Base-by-base conservation (phyloP, 2,113 vertebrate genomes). In the Circaetus cinerascens region DNA sequence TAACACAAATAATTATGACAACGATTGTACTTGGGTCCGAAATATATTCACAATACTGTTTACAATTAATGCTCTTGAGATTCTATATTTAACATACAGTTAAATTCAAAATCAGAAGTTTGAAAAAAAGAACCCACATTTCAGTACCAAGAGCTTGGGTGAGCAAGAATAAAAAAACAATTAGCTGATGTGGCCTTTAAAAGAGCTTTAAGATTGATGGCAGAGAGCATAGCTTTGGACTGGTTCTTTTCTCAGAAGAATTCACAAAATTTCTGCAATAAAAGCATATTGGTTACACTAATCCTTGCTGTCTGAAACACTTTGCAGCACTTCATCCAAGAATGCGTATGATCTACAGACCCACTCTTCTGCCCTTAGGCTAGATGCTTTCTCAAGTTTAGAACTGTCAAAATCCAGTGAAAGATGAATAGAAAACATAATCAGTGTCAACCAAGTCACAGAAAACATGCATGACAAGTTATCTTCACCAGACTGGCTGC, bases 311-410 rank as follows among this genome's bases (percentile, higher is more conserved):
- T 13, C 76, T 93, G 62, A 86, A 95, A 66, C 64, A 57, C 21
- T 85, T 59, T 41, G 88, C 67, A 86, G 86, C 60, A 57, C 63
- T 78, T 78, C n/a, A 87, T 83, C 51, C 75, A 88, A 92, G 81
- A 93, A 92, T 34, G 55, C 18, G 11, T 75, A 67, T 59, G 74
- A 92, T 96, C 88, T 71, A 66, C 76, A 90, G 78, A 77, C 91
- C n/a, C 63, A 69, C 34, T 95, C 84, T 86, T 84, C 72, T 94
- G 95, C 75, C 90, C 75, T 38, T 29, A 19, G 64, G 93, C 82
- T 92, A 87, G 64, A 46, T 34, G 46, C 55, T 83, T 95, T 95
- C 96, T 97, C 36, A 72, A 84, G 91, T 88, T 94, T 88, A 56
- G 53, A 96, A 80, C 63, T 75, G 86, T 88, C 91, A 82, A 87